These are phyloP conservation scores for Varroa destructor DNA, from an alignment of 1,140 invertebrate species.

Conservation along the genomic window DNA sequence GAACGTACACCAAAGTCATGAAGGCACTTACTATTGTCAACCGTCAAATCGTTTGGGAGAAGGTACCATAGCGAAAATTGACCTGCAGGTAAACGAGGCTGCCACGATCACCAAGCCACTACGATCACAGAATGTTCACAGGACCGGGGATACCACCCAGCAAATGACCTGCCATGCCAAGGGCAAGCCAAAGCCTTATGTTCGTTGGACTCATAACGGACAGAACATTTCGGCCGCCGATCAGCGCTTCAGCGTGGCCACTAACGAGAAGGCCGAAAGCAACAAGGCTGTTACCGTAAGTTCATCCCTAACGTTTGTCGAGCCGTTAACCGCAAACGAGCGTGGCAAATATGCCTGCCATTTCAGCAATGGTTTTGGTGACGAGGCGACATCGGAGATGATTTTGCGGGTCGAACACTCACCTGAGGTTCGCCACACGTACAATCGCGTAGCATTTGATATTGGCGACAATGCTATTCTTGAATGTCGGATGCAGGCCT, in stretches of 20 bases:
- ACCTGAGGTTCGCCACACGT: slow-evolving; percentile 65
- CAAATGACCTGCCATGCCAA: slow-evolving; percentile 65
- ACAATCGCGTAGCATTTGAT: slow-evolving; percentile 77
- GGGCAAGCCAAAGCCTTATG: slow-evolving; percentile 67
- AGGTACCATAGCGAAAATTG: slow-evolving; percentile 63
- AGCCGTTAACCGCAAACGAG: slow-evolving; percentile 60
- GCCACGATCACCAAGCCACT: slow-evolving; percentile 66
- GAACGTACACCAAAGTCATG: slow-evolving; percentile 62
- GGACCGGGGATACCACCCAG: slow-evolving; percentile 65
- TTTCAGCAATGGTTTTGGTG: slow-evolving; percentile 75
- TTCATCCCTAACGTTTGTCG: slow-evolving; percentile 65
- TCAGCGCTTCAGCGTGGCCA: slow-evolving; percentile 56
- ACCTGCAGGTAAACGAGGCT: slow-evolving; percentile 65
- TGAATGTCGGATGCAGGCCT: slow-evolving; percentile 72
- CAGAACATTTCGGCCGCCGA: slow-evolving; percentile 54
- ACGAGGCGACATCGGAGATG: slow-evolving; percentile 56
- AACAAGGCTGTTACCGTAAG: slow-evolving; percentile 63
- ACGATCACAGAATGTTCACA: slow-evolving; percentile 48
- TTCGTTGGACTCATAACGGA: slow-evolving; percentile 74
- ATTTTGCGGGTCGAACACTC: slow-evolving; percentile 50
- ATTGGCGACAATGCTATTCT: slow-evolving; percentile 66
- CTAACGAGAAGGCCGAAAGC: slow-evolving; percentile 54
- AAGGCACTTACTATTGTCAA: slow-evolving; percentile 75
- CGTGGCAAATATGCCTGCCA: slow-evolving; percentile 71
- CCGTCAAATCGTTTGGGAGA: slow-evolving; percentile 73